Base-by-base conservation (phyloP, 2,888 invertebrate genomes). In the Strigamia crassipes region DNA sequence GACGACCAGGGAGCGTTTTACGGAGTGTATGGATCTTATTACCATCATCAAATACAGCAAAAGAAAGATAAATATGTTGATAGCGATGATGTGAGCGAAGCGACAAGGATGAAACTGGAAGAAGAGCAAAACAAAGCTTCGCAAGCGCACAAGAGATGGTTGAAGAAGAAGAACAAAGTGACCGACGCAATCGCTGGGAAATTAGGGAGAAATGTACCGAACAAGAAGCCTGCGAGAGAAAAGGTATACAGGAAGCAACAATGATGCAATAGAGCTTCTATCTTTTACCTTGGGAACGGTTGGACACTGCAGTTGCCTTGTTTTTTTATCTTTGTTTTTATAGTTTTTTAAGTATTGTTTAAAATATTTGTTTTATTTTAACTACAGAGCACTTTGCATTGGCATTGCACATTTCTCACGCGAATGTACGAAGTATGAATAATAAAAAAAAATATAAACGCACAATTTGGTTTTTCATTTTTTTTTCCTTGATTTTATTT, bases 151-250 rank as follows among this genome's bases (percentile, higher is more conserved):
- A 91, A 92, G 85, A 91, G 93, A 90, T 95, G 95, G 95, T 93
- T 94, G 90, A 93, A 94, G 89, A n/a, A n/a, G n/a, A 92, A 93
- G 89, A 94, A 95, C 90, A 91, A 94, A 91, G 94, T 94, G n/a
- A 21, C 61, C n/a, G 61, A 61, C 10, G 61, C 61, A 21, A 18
- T 61, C 18, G 31, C 13, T n/a, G 31, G 18, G 3, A 38, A 38
- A n/a, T 38, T 38, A 2, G 78, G 38, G 3, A 38, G 27, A 38
- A 38, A 78, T 31, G 38, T 38, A 12, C 10, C 31, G 8, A 78
- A 34, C 9, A 61, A 78, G n/a, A 78, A 34, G 13, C 31, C 78
- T 4, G 38, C n/a, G 2, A 79, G 41, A 4, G 4, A 38, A 41
- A 42, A 34, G 41, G 38, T 21, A 77, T 23, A 77, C 4, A 34